Conservation (phyloP, 2,888 invertebrate species). For the Hoplodrina blanda region DNA sequence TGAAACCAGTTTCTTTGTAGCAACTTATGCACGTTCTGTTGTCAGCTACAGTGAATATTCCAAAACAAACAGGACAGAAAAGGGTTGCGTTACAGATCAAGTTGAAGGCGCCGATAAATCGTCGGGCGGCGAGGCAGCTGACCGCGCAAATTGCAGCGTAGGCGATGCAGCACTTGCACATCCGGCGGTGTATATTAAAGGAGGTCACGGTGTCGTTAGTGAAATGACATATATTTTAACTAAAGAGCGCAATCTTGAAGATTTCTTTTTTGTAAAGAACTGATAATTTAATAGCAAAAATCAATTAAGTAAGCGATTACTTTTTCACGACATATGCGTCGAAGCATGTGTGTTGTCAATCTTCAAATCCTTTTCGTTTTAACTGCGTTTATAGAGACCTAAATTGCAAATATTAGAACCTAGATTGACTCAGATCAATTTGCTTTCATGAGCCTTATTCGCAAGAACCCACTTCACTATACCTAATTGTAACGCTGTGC, state of each 20-base stretch:
- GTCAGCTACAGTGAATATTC: slow-evolving; percentile 28
- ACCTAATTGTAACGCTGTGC: slow-evolving; percentile 13
- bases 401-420: no score
- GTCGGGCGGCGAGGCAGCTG: slow-evolving; percentile 60
- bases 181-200: slow-evolving; percentile 15
- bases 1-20: not conserved
- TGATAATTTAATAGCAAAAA: no score
- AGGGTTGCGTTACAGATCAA: slow-evolving; percentile 70
- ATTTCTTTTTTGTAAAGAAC: not conserved
- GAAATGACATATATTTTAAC: not conserved
- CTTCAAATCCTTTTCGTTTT: no score
- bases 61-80: slow-evolving; percentile 42
- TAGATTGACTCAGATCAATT: not conserved
- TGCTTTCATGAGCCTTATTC: not conserved
- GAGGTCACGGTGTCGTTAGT: not conserved
- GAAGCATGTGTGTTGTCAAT: no score
- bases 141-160: slow-evolving; percentile 72
- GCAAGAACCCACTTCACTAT: not conserved
- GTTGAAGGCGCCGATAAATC: slow-evolving; percentile 78
- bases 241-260: not conserved
- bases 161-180: slow-evolving; percentile 54
- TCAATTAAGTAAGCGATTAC: no score
- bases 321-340: no score
- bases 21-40: slow-evolving; percentile 8
- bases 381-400: no score